Percentiles rank a stretch among this genome's conserved stretches.
phyloP scores from a whole-genome alignment of 2,888 invertebrate species.

The Alloplasta piceator region DNA sequence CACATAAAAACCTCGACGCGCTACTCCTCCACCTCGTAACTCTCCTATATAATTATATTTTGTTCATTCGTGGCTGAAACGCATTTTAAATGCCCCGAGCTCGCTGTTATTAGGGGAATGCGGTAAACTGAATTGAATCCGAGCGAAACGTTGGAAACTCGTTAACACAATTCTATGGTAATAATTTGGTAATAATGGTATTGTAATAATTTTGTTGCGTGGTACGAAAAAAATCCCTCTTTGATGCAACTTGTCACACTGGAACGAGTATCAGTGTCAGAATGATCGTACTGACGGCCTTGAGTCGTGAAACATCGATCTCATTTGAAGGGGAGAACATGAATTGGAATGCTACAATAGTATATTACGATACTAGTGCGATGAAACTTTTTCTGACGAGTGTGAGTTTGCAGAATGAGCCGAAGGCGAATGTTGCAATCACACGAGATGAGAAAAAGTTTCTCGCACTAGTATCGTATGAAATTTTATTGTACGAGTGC shows the following conservation, averaged over 20 bases:
- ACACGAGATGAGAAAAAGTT: too few species aligned
- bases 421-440: too few species aligned
- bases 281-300: background rate
- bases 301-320: background rate
- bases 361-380: too few species aligned
- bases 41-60: slow-evolving; percentile 33
- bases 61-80: slow-evolving; percentile 47
- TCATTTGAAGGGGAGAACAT: too few species aligned
- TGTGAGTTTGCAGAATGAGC: too few species aligned
- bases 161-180: slow-evolving; percentile 58
- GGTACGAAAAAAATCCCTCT: slow-evolving; percentile 23
- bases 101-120: slow-evolving; percentile 2
- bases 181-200: too few species aligned
- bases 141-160: slow-evolving; percentile 54
- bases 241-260: slow-evolving; percentile 55
- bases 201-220: slow-evolving; percentile 25
- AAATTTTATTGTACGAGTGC: too few species aligned
- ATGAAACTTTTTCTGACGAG: too few species aligned
- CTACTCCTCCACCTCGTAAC: background rate
- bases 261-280: slow-evolving; percentile 53
- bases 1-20: background rate
- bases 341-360: too few species aligned
- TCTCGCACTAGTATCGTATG: too few species aligned
- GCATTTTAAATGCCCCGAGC: slow-evolving; percentile 19
- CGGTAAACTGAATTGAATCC: slow-evolving; percentile 36